Evolutionary conservation across 2,113 vertebrate genomes (phyloP).

Genomic region (Gallinago paraguaiae): DNA sequence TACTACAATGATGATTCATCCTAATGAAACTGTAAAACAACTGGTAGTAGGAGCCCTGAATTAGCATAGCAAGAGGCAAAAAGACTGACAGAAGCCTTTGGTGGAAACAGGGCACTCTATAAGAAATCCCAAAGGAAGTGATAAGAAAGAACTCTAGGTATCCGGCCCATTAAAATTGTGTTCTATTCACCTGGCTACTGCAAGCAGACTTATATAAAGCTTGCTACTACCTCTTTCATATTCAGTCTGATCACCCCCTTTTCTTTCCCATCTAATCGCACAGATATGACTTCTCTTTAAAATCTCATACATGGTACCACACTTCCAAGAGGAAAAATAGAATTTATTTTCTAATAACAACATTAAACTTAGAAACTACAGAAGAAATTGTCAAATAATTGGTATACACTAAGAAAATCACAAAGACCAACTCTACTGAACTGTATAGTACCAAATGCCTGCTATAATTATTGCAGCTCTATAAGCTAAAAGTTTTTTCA

Average conservation of each 20-base stretch:
- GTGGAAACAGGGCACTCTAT: background rate
- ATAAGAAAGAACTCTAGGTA: background rate
- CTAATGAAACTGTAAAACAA: background rate
- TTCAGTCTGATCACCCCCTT: background rate
- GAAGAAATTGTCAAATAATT: background rate
- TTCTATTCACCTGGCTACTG: background rate
- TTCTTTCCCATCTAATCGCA: background rate
- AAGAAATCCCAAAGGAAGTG: background rate
- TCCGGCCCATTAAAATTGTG: background rate
- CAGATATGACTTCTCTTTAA: background rate
- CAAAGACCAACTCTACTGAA: background rate
- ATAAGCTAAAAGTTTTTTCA: background rate
- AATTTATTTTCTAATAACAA: background rate
- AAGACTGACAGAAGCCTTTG: background rate
- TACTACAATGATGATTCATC: background rate
- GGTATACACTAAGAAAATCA: background rate
- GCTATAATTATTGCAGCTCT: background rate
- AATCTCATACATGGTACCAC: background rate
- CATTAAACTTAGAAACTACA: background rate
- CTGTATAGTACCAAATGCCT: background rate
- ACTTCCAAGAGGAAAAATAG: background rate
- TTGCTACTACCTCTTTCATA: background rate
- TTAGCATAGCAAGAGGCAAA: background rate
- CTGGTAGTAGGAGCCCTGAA: background rate
- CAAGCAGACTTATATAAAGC: background rate